Conservation (phyloP, 2,113 vertebrate species). For the Camelus dromedarius region DNA sequence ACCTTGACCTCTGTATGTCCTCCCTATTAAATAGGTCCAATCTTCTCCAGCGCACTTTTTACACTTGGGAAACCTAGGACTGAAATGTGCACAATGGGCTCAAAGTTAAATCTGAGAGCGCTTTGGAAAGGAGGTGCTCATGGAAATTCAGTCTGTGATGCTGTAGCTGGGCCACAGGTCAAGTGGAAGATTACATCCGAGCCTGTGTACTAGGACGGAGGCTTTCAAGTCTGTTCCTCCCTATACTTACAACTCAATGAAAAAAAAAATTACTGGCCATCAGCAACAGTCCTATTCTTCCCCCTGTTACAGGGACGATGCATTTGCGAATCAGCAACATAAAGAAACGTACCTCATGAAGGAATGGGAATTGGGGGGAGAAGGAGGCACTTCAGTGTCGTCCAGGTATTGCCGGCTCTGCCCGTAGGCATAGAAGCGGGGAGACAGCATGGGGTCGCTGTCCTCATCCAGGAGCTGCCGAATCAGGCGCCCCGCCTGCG, state of each 20-base stretch:
- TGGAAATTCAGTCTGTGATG: background rate
- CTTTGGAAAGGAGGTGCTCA: background rate
- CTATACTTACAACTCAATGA: background rate
- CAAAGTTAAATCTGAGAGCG: background rate
- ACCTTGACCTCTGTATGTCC: background rate
- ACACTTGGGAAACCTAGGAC: background rate
- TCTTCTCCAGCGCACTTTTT: background rate
- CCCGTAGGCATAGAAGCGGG: conserved; percentile 97
- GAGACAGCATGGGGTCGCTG: conserved; percentile 96
- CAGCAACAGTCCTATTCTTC: background rate
- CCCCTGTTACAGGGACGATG: background rate
- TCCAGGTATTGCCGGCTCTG: conserved; percentile 96
- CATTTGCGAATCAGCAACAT: background rate
- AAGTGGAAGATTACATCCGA: background rate
- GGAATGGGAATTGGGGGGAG: conserved; percentile 96
- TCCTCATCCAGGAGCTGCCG: conserved; percentile 95
- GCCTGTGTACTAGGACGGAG: background rate
- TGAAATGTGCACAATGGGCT: background rate
- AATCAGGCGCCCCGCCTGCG: conserved; percentile 93
- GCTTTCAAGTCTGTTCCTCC: background rate
- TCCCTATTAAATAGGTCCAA: background rate
- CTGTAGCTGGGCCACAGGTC: background rate
- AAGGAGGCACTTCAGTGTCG: conserved; percentile 98
- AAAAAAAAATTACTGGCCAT: background rate
- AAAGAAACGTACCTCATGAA: conserved; percentile 93